Base-by-base conservation (phyloP, 35 echinoderm and acorn worm species). In the Lytechinus pictus region DNA sequence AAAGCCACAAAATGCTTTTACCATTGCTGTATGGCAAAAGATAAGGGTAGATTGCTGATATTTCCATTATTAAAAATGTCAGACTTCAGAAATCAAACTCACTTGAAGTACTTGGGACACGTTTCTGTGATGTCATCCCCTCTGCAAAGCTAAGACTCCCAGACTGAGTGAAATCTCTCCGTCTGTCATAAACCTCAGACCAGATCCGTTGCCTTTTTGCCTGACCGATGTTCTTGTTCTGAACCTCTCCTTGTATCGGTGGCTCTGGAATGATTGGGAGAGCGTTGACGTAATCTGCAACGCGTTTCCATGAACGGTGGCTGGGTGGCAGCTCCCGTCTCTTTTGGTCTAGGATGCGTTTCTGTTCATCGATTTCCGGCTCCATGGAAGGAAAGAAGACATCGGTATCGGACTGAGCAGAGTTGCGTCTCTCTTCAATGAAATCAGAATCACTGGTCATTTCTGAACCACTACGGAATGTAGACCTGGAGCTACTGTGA, bases 141-240 rank as follows among this genome's bases (percentile, higher is more conserved):
- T 93, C 92, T 57, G 92, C 92, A 93, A 93, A 93, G 54, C 92
- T 93, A 54, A 93, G 53, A 57, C 92, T 93, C 52, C 92, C 92
- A 6, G 92, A 93, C 28, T 93, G 54, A 27, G 9, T 54, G 92
- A 93, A 93, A 53, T 10, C 57, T 57, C 52, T 93, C 10, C 54
- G 52, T 28, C 54, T 54, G 6, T 93, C 92, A 28, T 93, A 54
- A 57, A 10, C 92, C 92, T 93, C 92, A 28, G 92, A 93, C 92
- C 92, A 93, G 54, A 93, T 93, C 92, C 92, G 52, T 54, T 93
- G 92, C n/a, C 92, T 93, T 53, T 93, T 93, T 5, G 24, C 92
- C 92, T 93, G 92, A 3, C 52, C 55, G 9, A 54, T 28, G 54
- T 57, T 93, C 54, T 57, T 27, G 54, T 21, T 93, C 52, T 27